Evolutionary conservation across 2,113 vertebrate genomes (phyloP), one percentile per base, ranked within the genome.

Genomic region (Paramormyrops kingsleyae): DNA sequence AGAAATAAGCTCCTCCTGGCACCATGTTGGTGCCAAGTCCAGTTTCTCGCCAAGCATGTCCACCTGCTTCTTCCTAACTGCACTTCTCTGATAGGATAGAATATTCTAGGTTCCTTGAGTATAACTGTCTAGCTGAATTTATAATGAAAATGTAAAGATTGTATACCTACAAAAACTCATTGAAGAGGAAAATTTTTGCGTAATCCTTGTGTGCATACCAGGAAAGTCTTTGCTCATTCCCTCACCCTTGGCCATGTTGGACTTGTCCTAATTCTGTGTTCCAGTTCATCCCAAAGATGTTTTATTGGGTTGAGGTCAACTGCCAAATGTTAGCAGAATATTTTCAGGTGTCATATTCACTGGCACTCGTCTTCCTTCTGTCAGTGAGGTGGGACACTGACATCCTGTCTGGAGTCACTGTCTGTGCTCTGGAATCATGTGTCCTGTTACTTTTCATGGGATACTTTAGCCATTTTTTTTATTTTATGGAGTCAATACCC

Each of bases 251-350:
- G 74, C 74, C 35, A 42, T 80, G 35, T 80, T 80, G 74, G 74
- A 80, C 74, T 80, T 80, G 74, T 80, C 74, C 74, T 80, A 80
- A 80, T 80, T 80, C 74, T 80, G 35, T 19, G 74, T 80, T 80
- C 35, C 74, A 80, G 74, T 80, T 80, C 74, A 80, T 42, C 39
- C 35, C 74, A 80, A 80, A 80, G 74, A 80, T 80, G 74, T 80
- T 80, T 80, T 80, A 80, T 80, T 80, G 74, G 74, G 74, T 80
- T 80, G 35, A 80, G 74, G 74, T 80, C 74, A 80, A 80, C 74
- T 19, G 13, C 31, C 74, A 42, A 42, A 39, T 77, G 35, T 39
- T 15, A 19, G 15, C 74, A 80, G 35, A 42, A 42, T 80, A 19
- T 3, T 19, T 80, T 80, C 35, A 15, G 5, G 35, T 80, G 74